A percentile compares a stretch with the other conserved stretches of the same genome.
Conservation (phyloP, 1,140 invertebrate genomes). For the Meteorus sp. region DNA sequence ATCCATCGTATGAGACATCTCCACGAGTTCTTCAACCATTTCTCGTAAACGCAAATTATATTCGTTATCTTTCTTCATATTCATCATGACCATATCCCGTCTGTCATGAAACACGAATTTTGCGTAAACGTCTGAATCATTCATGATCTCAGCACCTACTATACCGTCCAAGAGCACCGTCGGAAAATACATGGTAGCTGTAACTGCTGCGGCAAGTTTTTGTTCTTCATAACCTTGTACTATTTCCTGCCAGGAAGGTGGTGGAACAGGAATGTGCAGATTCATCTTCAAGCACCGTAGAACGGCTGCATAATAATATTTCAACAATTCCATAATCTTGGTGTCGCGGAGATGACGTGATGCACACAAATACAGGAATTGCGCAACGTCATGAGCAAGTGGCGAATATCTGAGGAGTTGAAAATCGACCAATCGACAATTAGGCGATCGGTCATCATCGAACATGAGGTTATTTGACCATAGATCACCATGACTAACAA, state of each 20-base stretch:
- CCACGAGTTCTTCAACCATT: constrained; percentile 42
- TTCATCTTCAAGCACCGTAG: constrained; percentile 28
- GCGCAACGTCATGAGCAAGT: constrained; percentile 56
- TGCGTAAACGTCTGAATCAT: constrained; percentile 34
- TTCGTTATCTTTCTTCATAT: constrained; percentile 36
- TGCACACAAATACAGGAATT: constrained; percentile 48
- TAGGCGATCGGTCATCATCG: constrained; percentile 40
- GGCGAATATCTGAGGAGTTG: constrained; percentile 61
- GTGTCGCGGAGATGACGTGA: constrained; percentile 39
- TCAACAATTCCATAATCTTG: constrained; percentile 40
- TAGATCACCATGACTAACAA: constrained; percentile 64
- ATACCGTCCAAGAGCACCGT: constrained; percentile 44
- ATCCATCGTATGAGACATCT: constrained; percentile 28
- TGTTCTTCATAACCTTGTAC: constrained; percentile 45
- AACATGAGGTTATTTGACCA: constrained; percentile 69
- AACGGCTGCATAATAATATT: constrained; percentile 47
- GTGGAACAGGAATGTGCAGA: constrained; percentile 10
- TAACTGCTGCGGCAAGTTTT: constrained; percentile 41
- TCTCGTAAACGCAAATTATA: constrained; percentile 43
- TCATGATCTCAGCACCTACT: constrained; percentile 30
- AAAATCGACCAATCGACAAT: constrained; percentile 65
- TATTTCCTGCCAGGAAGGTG: constrained; percentile 44
- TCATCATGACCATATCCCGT: constrained; percentile 29
- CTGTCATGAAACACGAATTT: constrained; percentile 40
- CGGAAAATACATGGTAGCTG: constrained; percentile 43